These are phyloP conservation scores for Habrosyne pyritoides DNA, from an alignment of 2,888 invertebrate genomes.

Conservation along the genomic window DNA sequence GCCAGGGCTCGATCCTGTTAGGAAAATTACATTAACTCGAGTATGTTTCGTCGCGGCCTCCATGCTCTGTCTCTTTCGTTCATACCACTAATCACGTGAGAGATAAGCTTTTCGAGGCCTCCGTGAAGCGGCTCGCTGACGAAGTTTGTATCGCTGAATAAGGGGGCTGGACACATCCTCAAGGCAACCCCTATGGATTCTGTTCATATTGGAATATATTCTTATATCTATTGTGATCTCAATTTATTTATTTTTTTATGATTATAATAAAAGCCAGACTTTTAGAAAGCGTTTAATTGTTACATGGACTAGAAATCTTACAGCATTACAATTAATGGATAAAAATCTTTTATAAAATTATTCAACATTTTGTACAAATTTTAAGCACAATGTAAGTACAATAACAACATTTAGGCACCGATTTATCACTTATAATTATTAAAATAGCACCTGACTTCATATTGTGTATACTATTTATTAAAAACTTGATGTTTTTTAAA, in stretches of 20 bases:
- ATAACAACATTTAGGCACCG: conserved; percentile 60
- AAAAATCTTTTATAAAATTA: conserved; percentile 64
- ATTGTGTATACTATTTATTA: conserved; percentile 10
- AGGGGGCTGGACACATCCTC: no score
- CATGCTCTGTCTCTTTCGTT: no score
- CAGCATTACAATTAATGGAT: conserved; percentile 56
- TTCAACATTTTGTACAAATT: conserved; percentile 61
- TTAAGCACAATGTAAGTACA: conserved; percentile 61
- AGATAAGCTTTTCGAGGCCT: no score
- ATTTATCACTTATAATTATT: conserved; percentile 33
- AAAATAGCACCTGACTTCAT: conserved; percentile 39
- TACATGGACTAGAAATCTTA: conserved; percentile 75
- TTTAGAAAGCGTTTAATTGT: conserved; percentile 74
- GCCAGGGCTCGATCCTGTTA: no score
- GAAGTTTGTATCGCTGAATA: no score
- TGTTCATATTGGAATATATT: no score
- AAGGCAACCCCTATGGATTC: no score
- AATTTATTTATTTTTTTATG: conserved; percentile 14
- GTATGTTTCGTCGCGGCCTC: no score
- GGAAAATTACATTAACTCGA: no score
- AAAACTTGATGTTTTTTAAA: background rate
- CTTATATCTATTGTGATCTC: background rate
- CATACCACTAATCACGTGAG: no score
- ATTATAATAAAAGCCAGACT: conserved; percentile 28
- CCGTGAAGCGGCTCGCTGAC: no score